Evolutionary conservation across 1,140 invertebrate genomes (phyloP), one percentile per base, ranked within the genome.

Genomic region (Diachasma alloeum): DNA sequence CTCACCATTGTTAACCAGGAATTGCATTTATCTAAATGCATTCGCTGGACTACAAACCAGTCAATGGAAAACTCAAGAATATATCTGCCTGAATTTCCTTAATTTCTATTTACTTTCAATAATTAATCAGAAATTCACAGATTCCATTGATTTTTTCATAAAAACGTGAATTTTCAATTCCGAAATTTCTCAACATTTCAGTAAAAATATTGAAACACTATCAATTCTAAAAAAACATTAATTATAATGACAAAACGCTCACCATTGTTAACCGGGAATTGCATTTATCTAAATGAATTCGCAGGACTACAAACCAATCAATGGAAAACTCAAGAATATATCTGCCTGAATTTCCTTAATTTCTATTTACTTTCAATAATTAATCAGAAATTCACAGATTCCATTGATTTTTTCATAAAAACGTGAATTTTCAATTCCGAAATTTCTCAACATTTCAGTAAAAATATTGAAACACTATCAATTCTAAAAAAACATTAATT

Each of bases 211-310:
- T 67, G 15, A 71, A 8, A 77, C 63, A 82, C 74, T 19, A 42
- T 68, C 6, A 10, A 66, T 73, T 42, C 53, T 24, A 46, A n/a
- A 13, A 75, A 53, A 66, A 59, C 15, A 17, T 53, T 53, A 19
- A 1, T 46, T 46, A 2, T 31, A 31, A 75, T 78, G 63, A 39
- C 1, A 39, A 71, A 53, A 36, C 19, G 76, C 72, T 85, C 77
- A 87, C 88, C 88, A 73, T 89, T 88, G 81, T 85, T 89, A 37
- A 84, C 70, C 63, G 87, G 48, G 56, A 87, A 85, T 74, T 86
- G 87, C 69, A 82, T 82, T 73, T 84, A 81, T 72, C 87, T 84
- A 75, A 89, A 89, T 74, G 88, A 87, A 86, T 89, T 89, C 11
- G 84, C 82, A 46, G 85, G 72, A 78, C 87, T 89, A 53, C 83